Conservation (phyloP, 2,888 invertebrate species). For the Trilocha varians region DNA sequence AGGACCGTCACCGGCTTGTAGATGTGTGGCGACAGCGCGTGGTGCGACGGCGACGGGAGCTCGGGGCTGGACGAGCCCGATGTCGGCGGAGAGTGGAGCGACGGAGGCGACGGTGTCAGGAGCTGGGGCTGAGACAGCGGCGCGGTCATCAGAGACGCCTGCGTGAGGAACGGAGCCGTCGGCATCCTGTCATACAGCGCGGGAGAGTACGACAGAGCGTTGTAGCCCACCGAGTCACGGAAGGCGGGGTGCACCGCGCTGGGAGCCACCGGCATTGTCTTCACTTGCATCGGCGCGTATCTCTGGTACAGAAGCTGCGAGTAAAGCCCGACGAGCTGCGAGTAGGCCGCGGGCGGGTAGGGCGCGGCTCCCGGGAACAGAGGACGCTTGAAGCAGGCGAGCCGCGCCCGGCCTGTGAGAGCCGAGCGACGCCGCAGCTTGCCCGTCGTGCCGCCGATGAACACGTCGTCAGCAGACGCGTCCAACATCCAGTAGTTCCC, state of each 20-base stretch:
- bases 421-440: conserved; percentile 92
- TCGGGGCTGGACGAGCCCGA: conserved; percentile 59
- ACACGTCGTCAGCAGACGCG: conserved; percentile 97
- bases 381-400: conserved; percentile 91
- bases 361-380: conserved; percentile 75
- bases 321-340: conserved; percentile 72
- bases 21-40: conserved; percentile 58
- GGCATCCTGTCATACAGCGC: conserved; percentile 49
- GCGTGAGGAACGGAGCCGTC: conserved; percentile 39
- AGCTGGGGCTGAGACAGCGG: conserved; percentile 29
- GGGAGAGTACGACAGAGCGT: conserved; percentile 53
- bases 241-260: conserved; percentile 70
- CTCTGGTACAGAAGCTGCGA: conserved; percentile 78
- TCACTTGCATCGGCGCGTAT: conserved; percentile 75
- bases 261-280: conserved; percentile 63
- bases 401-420: conserved; percentile 87
- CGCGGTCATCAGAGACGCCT: conserved; percentile 35
- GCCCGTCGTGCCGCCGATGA: conserved; percentile 98
- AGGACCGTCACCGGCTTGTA: conserved; percentile 74
- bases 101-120: conserved; percentile 58
- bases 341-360: conserved; percentile 73
- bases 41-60: conserved; percentile 51
- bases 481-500: conserved; percentile 99
- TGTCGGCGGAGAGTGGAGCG: conserved; percentile 45
- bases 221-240: conserved; percentile 55